Percentiles rank a stretch among this genome's conserved stretches.
These are phyloP conservation scores for Cheirogaleus major DNA, from an alignment of 2,797 vertebrate species.

Conservation along the genomic window DNA sequence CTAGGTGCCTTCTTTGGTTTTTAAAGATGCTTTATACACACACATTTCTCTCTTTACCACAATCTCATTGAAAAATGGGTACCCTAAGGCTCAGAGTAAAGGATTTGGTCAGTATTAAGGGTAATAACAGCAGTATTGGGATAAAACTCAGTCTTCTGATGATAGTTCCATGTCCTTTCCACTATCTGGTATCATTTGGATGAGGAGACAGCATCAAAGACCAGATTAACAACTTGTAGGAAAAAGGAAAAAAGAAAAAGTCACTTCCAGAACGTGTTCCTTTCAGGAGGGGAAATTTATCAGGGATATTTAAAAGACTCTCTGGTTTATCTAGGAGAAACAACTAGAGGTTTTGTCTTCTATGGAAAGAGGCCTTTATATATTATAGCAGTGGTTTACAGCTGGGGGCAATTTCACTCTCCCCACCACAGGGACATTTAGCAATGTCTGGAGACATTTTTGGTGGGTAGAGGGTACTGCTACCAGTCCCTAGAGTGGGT, in stretches of 20 bases:
- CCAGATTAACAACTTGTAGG: background rate
- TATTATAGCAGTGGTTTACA: background rate
- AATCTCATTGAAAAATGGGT: background rate
- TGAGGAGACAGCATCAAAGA: background rate
- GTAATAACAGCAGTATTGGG: background rate
- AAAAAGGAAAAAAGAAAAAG: background rate
- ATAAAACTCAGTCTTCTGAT: background rate
- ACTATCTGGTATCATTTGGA: background rate
- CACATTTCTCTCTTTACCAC: background rate
- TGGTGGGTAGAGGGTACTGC: background rate
- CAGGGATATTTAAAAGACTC: background rate
- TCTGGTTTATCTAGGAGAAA: background rate
- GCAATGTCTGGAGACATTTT: background rate
- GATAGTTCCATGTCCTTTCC: background rate
- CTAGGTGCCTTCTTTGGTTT: background rate
- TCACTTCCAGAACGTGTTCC: background rate
- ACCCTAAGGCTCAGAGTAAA: background rate
- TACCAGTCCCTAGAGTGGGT: background rate
- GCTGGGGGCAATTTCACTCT: background rate
- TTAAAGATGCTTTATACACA: background rate
- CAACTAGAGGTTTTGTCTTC: background rate
- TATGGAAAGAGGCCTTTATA: background rate
- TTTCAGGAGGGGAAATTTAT: background rate
- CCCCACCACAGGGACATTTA: background rate
- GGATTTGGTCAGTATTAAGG: background rate